Evolutionary conservation across 2,797 vertebrate species (phyloP), one percentile per base, ranked within the genome.

Genomic region (Calcarius lapponicus): DNA sequence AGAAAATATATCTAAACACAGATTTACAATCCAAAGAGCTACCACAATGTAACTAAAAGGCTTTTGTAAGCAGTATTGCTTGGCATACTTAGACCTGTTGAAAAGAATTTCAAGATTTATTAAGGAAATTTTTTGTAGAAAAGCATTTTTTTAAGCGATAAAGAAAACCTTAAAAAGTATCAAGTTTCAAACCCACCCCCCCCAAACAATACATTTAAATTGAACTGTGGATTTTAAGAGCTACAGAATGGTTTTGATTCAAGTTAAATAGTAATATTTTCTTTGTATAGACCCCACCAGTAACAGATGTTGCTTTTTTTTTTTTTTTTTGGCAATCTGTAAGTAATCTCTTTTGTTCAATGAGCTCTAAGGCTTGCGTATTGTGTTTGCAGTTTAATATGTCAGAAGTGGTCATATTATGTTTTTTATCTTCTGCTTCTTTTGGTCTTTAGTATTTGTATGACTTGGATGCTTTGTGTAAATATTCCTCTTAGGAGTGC

Each of bases 291-390:
- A 75, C 22, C 42, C 8, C 36, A 36, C 36, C 48, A 60, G 47
- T 71, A 94, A 91, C 87, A 92, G 89, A 93, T 95, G 89, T 74
- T 88, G 36, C 61, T 72, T 85, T 53, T n/a, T 87, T 76, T 36
- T 76, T 36, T 36, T 81, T 40, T 82, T 42, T 78, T 92, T 70
- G 32, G n/a, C 82, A 72, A 61, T 78, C 85, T 51, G 47, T 87
- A 90, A 85, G 75, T 85, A 69, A 91, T 88, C 45, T 50, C 50
- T 92, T 90, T 88, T 91, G 65, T 92, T 95, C 61, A 40, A 40
- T 74, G 69, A 93, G 45, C 64, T 93, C 65, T 83, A 72, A 81
- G 45, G 13, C 36, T 69, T 65, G 36, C 17, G 18, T 88, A 62
- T 66, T 72, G 42, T 81, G 78, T 67, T 65, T 94, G 65, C 50